Evolutionary conservation across 1,140 invertebrate species (phyloP).

Genomic region (Drosophila albomicans): DNA sequence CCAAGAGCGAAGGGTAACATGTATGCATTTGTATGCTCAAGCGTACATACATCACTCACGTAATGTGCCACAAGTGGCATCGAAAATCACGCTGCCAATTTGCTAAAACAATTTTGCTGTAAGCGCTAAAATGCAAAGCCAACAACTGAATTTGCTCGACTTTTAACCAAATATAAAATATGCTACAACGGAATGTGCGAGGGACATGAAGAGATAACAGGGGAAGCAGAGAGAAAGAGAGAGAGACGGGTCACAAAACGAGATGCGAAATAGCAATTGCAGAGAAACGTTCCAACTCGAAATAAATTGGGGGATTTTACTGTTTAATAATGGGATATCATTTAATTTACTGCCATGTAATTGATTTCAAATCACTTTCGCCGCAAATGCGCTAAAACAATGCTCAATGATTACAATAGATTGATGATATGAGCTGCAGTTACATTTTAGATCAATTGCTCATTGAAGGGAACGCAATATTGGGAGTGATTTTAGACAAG

Average conservation of each 20-base stretch:
- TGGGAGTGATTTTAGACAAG: no score
- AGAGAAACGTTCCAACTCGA: background rate
- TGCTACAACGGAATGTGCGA: background rate
- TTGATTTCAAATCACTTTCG: conserved; percentile 1
- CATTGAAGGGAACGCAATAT: background rate
- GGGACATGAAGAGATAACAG: no score
- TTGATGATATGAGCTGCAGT: background rate
- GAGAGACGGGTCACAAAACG: background rate
- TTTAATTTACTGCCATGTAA: conserved; percentile 2
- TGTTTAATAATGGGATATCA: background rate
- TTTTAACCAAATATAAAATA: conserved; percentile 9
- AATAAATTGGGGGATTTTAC: background rate
- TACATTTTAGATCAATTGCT: background rate
- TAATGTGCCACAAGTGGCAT: conserved; percentile 60
- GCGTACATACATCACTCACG: background rate
- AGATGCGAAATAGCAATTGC: background rate
- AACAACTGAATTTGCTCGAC: conserved; percentile 21
- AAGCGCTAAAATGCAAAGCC: conserved; percentile 14
- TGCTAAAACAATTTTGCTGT: conserved; percentile 30
- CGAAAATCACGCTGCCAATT: conserved; percentile 34
- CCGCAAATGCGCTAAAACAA: background rate
- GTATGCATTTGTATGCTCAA: background rate
- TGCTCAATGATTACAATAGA: background rate
- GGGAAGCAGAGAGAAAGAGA: no score
- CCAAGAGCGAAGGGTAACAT: no score